Percentiles rank a stretch among this genome's conserved stretches.
phyloP scores from a whole-genome alignment of 2,797 vertebrate genomes.

The Trachops cirrhosus region DNA sequence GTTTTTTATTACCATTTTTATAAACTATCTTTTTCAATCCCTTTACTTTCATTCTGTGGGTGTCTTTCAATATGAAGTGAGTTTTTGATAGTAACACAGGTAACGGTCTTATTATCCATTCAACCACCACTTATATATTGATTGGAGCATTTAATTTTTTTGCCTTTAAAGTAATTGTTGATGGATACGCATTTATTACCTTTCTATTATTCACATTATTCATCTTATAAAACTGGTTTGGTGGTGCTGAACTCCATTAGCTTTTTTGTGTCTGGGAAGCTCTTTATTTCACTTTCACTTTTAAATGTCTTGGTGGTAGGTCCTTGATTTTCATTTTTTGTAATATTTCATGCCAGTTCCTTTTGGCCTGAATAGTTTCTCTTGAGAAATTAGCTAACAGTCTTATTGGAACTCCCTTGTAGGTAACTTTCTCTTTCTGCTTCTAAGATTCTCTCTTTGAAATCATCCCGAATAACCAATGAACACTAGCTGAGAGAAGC shows the following conservation, averaged over 20 bases:
- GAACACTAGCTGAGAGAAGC: too few relatives aligned
- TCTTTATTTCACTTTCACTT: background rate
- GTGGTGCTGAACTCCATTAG: background rate
- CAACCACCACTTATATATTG: background rate
- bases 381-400: background rate
- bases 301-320: background rate
- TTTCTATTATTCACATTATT: background rate
- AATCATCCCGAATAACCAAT: too few relatives aligned
- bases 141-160: background rate
- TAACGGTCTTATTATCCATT: background rate
- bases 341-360: background rate
- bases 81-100: background rate
- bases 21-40: background rate
- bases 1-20: background rate
- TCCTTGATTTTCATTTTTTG: background rate
- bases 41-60: background rate
- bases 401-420: background rate
- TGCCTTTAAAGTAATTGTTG: background rate
- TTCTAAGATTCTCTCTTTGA: background rate
- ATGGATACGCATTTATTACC: background rate
- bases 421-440: background rate
- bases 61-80: background rate
- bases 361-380: background rate
- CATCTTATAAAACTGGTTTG: background rate
- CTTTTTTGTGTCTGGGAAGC: background rate